Percentiles rank a stretch among this genome's conserved stretches.
phyloP scores from a whole-genome alignment of 2,113 vertebrate genomes.

The Lepidothrix coronata region DNA sequence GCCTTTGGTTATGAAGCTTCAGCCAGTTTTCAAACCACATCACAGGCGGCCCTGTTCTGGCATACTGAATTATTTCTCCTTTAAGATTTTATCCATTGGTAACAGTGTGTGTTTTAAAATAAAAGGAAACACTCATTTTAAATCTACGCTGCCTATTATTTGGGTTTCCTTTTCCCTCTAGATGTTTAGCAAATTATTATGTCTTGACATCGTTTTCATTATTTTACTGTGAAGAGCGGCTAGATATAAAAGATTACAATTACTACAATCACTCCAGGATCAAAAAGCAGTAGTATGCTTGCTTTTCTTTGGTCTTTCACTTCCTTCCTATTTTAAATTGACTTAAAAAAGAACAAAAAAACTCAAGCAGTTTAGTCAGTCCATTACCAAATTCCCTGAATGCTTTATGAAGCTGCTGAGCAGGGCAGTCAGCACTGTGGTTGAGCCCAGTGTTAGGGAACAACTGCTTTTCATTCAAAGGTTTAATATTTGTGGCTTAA shows the following conservation, averaged over 20 bases:
- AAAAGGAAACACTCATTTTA: constrained; percentile 16
- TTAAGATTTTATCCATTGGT: constrained; percentile 42
- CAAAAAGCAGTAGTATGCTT: constrained; percentile 4
- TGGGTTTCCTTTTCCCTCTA: constrained; percentile 31
- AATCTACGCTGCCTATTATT: neutral
- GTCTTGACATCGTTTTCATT: neutral
- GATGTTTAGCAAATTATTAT: constrained; percentile 32
- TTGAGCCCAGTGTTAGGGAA: neutral
- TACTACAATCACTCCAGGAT: constrained; percentile 19
- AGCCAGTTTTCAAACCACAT: constrained; percentile 54
- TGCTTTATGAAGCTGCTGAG: neutral
- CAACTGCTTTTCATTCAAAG: neutral
- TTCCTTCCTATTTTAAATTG: constrained; percentile 17
- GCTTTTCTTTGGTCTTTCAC: constrained; percentile 38
- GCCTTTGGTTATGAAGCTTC: constrained; percentile 38
- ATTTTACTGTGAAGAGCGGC: neutral
- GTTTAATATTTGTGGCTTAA: neutral
- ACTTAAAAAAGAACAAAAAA: neutral
- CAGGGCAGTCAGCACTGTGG: neutral
- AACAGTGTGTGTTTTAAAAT: constrained; percentile 19
- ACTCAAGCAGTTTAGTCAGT: neutral
- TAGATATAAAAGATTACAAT: constrained; percentile 36
- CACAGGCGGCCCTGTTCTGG: constrained; percentile 31
- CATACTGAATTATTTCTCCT: constrained; percentile 33
- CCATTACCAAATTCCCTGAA: neutral